These are phyloP conservation scores for Phrynosoma platyrhinos DNA, from an alignment of 2,113 vertebrate genomes.

Conservation along the genomic window DNA sequence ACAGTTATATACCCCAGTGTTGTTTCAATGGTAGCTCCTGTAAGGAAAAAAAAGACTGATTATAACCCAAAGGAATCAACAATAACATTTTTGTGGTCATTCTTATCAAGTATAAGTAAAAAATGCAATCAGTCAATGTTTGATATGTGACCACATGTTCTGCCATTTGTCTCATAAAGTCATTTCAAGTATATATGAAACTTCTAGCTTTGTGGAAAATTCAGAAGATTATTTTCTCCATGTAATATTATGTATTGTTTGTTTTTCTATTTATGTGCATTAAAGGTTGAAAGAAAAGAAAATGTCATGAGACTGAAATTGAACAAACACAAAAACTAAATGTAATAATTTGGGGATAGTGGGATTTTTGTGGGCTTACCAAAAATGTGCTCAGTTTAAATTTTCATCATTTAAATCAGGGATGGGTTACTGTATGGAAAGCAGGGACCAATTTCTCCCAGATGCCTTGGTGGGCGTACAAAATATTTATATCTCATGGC, in stretches of 20 bases:
- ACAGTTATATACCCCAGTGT: conserved; percentile 81
- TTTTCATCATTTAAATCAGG: too few species aligned
- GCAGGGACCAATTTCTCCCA: too few species aligned
- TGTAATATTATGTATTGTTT: neutral
- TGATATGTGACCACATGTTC: neutral
- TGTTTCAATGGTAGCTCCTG: conserved; percentile 87
- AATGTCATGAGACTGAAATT: neutral
- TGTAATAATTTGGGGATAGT: too few species aligned
- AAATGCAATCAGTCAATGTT: neutral
- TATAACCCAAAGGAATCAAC: neutral
- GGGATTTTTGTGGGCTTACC: neutral
- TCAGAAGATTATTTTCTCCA: neutral
- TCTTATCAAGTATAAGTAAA: neutral
- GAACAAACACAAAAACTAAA: neutral
- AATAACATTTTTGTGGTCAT: neutral
- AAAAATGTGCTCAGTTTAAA: too few species aligned
- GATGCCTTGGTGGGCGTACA: too few species aligned
- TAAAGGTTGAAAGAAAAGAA: neutral
- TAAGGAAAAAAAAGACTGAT: conserved; percentile 10
- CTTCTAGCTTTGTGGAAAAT: neutral
- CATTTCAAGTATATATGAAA: neutral
- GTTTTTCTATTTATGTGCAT: neutral
- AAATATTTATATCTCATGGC: too few species aligned
- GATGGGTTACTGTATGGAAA: too few species aligned
- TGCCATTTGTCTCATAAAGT: neutral